Conservation (phyloP, 2,113 vertebrate genomes). For the Diphyllodes magnificus region DNA sequence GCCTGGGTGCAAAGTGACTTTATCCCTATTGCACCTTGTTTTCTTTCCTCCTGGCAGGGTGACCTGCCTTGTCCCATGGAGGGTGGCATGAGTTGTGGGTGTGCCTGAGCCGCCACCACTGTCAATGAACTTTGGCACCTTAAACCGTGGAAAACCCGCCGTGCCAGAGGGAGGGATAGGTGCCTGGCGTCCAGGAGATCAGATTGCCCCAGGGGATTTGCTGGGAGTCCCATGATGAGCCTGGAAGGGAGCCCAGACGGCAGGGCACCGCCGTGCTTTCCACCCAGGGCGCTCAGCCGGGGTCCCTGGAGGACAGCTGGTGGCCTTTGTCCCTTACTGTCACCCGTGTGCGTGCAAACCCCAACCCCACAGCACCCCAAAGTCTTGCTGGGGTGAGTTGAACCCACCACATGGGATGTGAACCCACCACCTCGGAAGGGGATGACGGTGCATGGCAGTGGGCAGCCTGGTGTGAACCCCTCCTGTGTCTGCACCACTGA, state of each 20-base stretch:
- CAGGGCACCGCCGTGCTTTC: neutral
- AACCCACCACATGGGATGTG: fast-evolving
- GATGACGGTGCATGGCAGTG: fast-evolving
- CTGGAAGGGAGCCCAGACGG: slow-evolving; percentile 42
- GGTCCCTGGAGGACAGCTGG: neutral
- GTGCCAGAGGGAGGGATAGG: neutral
- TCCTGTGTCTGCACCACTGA: fast-evolving
- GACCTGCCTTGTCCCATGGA: neutral
- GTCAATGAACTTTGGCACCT: slow-evolving; percentile 55
- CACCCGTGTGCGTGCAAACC: neutral
- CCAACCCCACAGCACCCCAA: fast-evolving
- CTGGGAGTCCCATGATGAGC: slow-evolving; percentile 43
- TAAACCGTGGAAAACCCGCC: neutral
- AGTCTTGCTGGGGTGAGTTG: fast-evolving
- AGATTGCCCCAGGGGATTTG: slow-evolving; percentile 44
- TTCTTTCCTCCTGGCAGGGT: neutral
- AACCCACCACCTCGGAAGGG: fast-evolving
- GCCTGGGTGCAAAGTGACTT: neutral
- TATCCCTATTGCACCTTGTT: neutral
- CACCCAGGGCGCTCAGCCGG: neutral
- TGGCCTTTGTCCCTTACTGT: neutral
- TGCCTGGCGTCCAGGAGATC: neutral
- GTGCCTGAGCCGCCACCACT: neutral
- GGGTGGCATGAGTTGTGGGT: neutral
- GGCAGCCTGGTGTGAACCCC: neutral